Conservation (phyloP, 2,888 invertebrate genomes). For the Brachynemurus nebulosus region DNA sequence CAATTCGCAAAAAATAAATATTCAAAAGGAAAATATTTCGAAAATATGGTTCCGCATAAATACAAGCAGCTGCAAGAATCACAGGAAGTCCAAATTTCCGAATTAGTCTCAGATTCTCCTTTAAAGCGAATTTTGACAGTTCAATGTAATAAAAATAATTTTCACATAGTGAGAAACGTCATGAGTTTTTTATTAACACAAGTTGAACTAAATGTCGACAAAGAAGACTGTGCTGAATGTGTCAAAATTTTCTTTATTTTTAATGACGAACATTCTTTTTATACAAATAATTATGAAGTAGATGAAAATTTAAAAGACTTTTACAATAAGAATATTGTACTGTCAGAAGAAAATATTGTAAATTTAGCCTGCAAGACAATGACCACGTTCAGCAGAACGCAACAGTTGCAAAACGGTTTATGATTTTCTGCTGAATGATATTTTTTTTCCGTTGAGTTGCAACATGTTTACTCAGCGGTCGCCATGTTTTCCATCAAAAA, state of each 20-base stretch:
- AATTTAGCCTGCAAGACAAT: no score
- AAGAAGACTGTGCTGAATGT: slow-evolving; percentile 8
- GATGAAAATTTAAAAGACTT: slow-evolving; percentile 1
- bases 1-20: slow-evolving; percentile 16
- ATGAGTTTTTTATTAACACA: slow-evolving; percentile 1
- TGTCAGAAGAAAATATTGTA: no score
- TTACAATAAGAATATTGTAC: no score
- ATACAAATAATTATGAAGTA: slow-evolving; percentile 3
- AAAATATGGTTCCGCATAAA: slow-evolving; percentile 12
- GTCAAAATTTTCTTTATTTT: slow-evolving; percentile 7
- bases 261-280: not conserved
- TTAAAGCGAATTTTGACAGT: slow-evolving; percentile 2
- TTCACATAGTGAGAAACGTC: slow-evolving; percentile 12
- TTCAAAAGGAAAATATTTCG: slow-evolving; percentile 14
- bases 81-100: slow-evolving; percentile 1
- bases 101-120: slow-evolving; percentile 2
- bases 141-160: slow-evolving; percentile 7
- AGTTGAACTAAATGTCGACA: slow-evolving; percentile 6
- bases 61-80: slow-evolving; percentile 2
- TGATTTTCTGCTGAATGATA: no score
- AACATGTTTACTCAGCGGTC: no score
- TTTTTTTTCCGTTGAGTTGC: no score
- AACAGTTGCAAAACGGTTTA: no score
- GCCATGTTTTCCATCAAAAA: no score
- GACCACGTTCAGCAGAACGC: no score